Percentiles rank a stretch among this genome's conserved stretches.
Evolutionary conservation across 2,797 vertebrate genomes (phyloP).

Genomic region (Urophycis tenuis): DNA sequence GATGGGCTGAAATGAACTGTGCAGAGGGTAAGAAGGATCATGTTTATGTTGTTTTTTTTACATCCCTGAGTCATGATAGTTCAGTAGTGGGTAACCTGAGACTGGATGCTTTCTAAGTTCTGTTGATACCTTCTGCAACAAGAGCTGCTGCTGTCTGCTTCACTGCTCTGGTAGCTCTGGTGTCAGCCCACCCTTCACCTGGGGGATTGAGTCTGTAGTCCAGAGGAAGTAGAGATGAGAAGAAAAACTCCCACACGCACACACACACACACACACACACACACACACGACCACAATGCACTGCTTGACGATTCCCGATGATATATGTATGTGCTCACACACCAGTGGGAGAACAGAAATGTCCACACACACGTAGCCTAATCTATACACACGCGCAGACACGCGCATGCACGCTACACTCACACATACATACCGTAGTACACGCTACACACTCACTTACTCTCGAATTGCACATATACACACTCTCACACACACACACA

Average conservation of each 20-base stretch:
- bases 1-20: neutral
- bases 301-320: neutral
- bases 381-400: too few relatives aligned
- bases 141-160: constrained; percentile 1
- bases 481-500: constrained; percentile 27
- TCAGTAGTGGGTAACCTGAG: neutral
- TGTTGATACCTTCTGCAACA: neutral
- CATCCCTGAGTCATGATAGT: neutral
- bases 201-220: constrained; percentile 14
- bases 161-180: constrained; percentile 9
- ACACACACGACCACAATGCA: neutral
- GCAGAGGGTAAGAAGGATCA: neutral
- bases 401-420: too few relatives aligned
- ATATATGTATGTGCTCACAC: neutral
- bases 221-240: constrained; percentile 27
- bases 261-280: neutral
- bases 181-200: constrained; percentile 28
- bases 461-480: constrained; percentile 7
- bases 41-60: neutral
- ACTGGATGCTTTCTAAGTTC: neutral
- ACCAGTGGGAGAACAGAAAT: neutral
- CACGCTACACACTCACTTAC: constrained; percentile 1
- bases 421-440: too few relatives aligned
- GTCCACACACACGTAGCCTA: neutral
- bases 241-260: constrained; percentile 4